These are phyloP conservation scores for Syngnathus scovelli DNA, from an alignment of 2,113 vertebrate species.

Conservation along the genomic window DNA sequence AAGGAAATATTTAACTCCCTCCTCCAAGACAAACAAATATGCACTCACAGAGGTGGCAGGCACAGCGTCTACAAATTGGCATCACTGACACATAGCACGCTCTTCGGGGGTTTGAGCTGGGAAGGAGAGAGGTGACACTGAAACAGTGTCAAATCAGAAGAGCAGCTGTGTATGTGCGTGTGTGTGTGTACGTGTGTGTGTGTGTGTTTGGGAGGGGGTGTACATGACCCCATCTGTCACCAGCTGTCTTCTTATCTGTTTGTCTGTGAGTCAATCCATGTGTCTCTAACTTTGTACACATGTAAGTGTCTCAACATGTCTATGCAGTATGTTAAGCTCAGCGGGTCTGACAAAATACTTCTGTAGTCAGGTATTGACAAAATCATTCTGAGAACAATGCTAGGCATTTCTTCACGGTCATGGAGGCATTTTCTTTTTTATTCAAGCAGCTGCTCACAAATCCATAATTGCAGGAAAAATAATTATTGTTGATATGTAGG, in stretches of 20 bases:
- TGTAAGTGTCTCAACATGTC: conserved; percentile 15
- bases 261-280: conserved; percentile 41
- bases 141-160: conserved; percentile 55
- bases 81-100: conserved; percentile 52
- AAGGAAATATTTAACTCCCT: conserved; percentile 9
- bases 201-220: conserved; percentile 10
- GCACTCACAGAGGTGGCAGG: conserved; percentile 1
- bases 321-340: conserved; percentile 11
- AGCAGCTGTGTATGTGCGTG: conserved; percentile 28
- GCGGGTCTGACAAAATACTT: conserved; percentile 34
- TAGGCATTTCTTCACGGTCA: conserved; percentile 7
- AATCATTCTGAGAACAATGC: conserved; percentile 15
- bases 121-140: conserved; percentile 53
- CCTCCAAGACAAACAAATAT: conserved; percentile 16
- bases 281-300: conserved; percentile 31
- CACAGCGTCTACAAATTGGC: conserved; percentile 43
- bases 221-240: conserved; percentile 51
- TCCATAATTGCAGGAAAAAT: conserved; percentile 3
- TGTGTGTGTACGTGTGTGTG: conserved; percentile 22
- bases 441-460: not conserved
- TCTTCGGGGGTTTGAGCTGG: conserved; percentile 45
- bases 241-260: conserved; percentile 48
- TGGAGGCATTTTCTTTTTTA: conserved; percentile 9
- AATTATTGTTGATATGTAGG: not conserved
- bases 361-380: conserved; percentile 39